These are phyloP conservation scores for Agonopterix subpropinquella DNA, from an alignment of 2,888 invertebrate genomes.

Conservation along the genomic window DNA sequence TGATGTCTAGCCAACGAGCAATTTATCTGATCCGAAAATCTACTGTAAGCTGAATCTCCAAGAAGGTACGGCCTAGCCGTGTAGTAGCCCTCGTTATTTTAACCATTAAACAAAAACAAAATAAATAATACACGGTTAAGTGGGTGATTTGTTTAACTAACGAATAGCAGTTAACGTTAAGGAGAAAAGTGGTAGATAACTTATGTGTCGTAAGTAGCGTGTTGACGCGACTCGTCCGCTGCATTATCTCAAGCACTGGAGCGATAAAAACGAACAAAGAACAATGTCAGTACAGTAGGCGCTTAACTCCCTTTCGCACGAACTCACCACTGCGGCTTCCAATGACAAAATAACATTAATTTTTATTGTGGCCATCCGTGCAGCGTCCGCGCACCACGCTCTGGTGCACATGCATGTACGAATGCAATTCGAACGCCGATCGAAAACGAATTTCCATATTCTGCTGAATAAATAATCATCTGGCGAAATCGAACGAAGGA, in stretches of 20 bases:
- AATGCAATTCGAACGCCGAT: conserved; percentile 42
- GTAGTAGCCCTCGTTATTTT: neutral
- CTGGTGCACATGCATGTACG: conserved; percentile 42
- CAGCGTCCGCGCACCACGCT: conserved; percentile 40
- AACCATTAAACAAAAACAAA: conserved; percentile 22
- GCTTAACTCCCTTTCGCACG: conserved; percentile 66
- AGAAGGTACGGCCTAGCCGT: too few relatives aligned
- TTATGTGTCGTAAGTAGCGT: conserved; percentile 42
- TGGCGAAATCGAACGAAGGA: conserved; percentile 49
- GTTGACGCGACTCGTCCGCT: conserved; percentile 38
- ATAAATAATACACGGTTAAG: conserved; percentile 45
- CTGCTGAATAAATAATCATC: conserved; percentile 47
- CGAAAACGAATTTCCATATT: conserved; percentile 53
- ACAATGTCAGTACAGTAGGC: conserved; percentile 50
- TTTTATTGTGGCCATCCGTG: conserved; percentile 39
- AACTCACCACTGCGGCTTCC: conserved; percentile 50
- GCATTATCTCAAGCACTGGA: conserved; percentile 67
- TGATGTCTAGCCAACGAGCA: too few relatives aligned
- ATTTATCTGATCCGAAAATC: too few relatives aligned
- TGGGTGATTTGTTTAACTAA: conserved; percentile 45
- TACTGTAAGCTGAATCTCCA: too few relatives aligned
- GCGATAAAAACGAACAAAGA: conserved; percentile 74
- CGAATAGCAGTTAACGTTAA: conserved; percentile 51
- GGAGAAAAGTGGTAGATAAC: conserved; percentile 66
- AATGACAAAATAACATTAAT: conserved; percentile 64